A percentile compares a stretch with the other conserved stretches of the same genome.
These are phyloP conservation scores for Charina bottae DNA, from an alignment of 2,113 vertebrate genomes.

Conservation along the genomic window DNA sequence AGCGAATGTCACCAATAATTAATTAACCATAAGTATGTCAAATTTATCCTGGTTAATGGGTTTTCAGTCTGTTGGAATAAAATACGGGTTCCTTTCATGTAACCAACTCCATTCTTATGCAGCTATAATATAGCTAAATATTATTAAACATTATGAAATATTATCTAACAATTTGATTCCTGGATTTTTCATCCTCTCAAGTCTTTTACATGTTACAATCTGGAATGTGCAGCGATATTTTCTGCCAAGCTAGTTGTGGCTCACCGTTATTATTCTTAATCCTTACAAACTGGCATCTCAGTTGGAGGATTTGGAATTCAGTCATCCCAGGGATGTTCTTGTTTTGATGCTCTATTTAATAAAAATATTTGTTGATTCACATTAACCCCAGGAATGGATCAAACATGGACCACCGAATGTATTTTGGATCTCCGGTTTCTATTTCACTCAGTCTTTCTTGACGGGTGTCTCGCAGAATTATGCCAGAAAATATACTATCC, in stretches of 20 bases:
- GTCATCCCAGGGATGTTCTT: background rate
- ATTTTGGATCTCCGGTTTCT: constrained; percentile 96
- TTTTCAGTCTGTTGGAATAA: background rate
- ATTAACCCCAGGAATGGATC: constrained; percentile 84
- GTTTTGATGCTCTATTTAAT: background rate
- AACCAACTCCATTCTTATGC: background rate
- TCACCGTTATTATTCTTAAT: background rate
- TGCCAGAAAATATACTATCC: constrained; percentile 89
- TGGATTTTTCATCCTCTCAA: background rate
- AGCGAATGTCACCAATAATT: background rate
- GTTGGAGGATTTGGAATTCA: background rate
- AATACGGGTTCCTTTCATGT: background rate
- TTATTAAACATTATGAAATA: background rate
- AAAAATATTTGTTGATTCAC: constrained; percentile 27
- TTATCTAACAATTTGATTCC: background rate
- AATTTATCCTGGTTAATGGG: background rate
- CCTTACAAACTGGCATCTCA: background rate
- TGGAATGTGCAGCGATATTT: background rate
- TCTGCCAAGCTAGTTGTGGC: background rate
- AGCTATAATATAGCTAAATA: background rate
- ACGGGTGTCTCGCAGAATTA: constrained; percentile 93
- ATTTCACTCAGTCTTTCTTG: constrained; percentile 94
- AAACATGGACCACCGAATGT: constrained; percentile 79
- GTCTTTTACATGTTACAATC: background rate
- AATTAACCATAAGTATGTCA: background rate